Conservation (phyloP, 2,888 invertebrate species). For the Parthenolecanium corni region DNA sequence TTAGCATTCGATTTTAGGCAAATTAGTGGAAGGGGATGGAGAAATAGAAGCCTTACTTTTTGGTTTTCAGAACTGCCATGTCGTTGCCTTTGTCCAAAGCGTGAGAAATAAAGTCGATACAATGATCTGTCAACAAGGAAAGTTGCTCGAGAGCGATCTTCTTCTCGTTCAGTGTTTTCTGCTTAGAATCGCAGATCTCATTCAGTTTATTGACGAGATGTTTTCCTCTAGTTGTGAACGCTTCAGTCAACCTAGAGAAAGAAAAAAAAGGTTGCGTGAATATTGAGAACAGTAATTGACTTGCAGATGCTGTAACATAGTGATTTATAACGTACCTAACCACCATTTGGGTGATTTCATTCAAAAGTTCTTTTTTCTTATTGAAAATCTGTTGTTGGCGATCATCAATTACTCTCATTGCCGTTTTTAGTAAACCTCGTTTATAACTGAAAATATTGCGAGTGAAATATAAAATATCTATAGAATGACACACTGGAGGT, state of each 20-base stretch:
- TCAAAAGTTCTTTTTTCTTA: slow-evolving; percentile 70
- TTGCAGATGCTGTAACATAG: not conserved
- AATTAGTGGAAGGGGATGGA: too few species aligned
- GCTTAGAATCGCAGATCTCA: slow-evolving; percentile 64
- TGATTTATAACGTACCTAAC: slow-evolving; percentile 48
- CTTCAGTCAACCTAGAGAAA: slow-evolving; percentile 57
- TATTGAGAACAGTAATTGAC: not conserved
- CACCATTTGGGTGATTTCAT: slow-evolving; percentile 77
- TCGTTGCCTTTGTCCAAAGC: slow-evolving; percentile 71
- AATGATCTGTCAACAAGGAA: slow-evolving; percentile 76
- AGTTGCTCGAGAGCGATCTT: slow-evolving; percentile 69
- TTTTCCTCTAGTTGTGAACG: slow-evolving; percentile 70
- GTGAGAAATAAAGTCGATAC: slow-evolving; percentile 68
- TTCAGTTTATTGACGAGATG: slow-evolving; percentile 67
- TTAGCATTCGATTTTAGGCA: not conserved
- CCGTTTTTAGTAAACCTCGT: slow-evolving; percentile 55
- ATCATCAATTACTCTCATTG: slow-evolving; percentile 65
- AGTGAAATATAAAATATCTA: not conserved
- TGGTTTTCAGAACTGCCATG: slow-evolving; percentile 70
- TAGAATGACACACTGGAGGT: not conserved
- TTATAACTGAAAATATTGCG: slow-evolving; percentile 48
- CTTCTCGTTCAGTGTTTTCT: slow-evolving; percentile 71
- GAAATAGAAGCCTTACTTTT: slow-evolving; percentile 54
- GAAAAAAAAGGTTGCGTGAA: not conserved
- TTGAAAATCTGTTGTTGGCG: slow-evolving; percentile 71